Percentiles rank a stretch among this genome's conserved stretches.
These are phyloP conservation scores for Drosophila virilis DNA, from an alignment of 1,140 invertebrate genomes.

Conservation along the genomic window DNA sequence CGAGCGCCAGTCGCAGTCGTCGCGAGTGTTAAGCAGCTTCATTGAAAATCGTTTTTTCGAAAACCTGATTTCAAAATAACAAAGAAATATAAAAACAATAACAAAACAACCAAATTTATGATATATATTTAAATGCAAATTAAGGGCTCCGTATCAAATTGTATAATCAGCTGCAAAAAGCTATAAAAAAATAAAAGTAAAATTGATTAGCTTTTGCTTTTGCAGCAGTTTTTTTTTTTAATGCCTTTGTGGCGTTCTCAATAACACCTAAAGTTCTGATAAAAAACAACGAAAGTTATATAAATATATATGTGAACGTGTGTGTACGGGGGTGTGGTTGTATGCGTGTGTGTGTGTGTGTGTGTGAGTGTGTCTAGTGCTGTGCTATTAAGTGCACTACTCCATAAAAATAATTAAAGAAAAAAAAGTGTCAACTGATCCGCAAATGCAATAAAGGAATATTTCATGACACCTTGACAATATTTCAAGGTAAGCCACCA, in stretches of 20 bases:
- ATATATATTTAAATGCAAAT: conserved; percentile 30
- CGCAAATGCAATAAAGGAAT: conserved; percentile 16
- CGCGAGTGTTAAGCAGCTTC: conserved; percentile 47
- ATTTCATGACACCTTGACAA: background rate
- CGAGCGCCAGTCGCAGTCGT: conserved; percentile 65
- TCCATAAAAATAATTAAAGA: conserved; percentile 18
- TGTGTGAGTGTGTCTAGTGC: conserved; percentile 13
- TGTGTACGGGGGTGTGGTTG: conserved; percentile 17
- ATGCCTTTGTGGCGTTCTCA: conserved; percentile 26
- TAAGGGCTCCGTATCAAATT: conserved; percentile 13
- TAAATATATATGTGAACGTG: too few relatives aligned
- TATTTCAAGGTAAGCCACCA: conserved; percentile 4
- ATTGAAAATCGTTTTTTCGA: conserved; percentile 19
- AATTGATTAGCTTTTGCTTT: conserved; percentile 15
- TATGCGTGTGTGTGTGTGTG: conserved; percentile 17
- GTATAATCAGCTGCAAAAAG: background rate
- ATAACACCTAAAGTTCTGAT: conserved; percentile 13
- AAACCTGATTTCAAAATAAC: conserved; percentile 40
- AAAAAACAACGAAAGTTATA: conserved; percentile 33
- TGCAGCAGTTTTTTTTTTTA: conserved; percentile 14
- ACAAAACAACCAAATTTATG: conserved; percentile 23
- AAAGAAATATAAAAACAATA: conserved; percentile 12
- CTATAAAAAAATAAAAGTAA: background rate
- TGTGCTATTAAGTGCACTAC: conserved; percentile 43
- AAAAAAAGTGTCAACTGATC: conserved; percentile 1